Conservation (phyloP, 2,797 vertebrate species). For the Clarias fuscus region DNA sequence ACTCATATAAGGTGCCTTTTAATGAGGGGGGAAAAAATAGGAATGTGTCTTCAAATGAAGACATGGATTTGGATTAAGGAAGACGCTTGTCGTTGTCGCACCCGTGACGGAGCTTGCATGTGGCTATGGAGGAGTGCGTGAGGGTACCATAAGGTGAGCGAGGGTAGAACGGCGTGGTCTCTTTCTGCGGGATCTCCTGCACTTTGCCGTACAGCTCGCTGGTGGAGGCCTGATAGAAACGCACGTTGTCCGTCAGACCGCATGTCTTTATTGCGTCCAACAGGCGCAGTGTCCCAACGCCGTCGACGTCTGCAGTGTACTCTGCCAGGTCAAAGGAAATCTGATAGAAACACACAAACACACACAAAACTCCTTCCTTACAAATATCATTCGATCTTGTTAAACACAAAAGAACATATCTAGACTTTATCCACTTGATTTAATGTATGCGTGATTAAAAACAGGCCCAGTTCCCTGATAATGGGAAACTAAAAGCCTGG, state of each 20-base stretch:
- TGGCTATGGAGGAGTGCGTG: background rate
- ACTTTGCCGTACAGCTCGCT: slow-evolving; percentile 98
- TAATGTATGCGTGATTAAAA: no score
- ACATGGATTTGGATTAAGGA: background rate
- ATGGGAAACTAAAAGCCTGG: background rate
- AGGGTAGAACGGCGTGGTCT: slow-evolving; percentile 97
- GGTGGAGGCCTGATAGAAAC: slow-evolving; percentile 98
- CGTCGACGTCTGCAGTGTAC: slow-evolving; percentile 96
- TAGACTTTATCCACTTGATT: background rate
- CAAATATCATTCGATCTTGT: background rate
- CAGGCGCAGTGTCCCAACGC: slow-evolving; percentile 90
- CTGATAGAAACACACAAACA: slow-evolving; percentile 63
- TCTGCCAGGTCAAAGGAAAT: slow-evolving; percentile 97
- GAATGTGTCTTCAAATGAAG: background rate
- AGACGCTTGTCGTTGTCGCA: background rate
- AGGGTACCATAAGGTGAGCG: slow-evolving; percentile 92
- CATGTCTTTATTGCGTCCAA: slow-evolving; percentile 96
- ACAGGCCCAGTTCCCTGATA: background rate
- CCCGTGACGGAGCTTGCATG: background rate
- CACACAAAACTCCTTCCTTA: background rate
- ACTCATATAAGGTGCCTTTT: no score
- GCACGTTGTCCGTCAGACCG: slow-evolving; percentile 86
- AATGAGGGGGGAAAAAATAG: no score
- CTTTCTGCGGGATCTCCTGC: slow-evolving; percentile 95
- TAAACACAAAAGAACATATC: background rate